phyloP scores from a whole-genome alignment of 2,113 vertebrate genomes.

The Ictalurus furcatus region DNA sequence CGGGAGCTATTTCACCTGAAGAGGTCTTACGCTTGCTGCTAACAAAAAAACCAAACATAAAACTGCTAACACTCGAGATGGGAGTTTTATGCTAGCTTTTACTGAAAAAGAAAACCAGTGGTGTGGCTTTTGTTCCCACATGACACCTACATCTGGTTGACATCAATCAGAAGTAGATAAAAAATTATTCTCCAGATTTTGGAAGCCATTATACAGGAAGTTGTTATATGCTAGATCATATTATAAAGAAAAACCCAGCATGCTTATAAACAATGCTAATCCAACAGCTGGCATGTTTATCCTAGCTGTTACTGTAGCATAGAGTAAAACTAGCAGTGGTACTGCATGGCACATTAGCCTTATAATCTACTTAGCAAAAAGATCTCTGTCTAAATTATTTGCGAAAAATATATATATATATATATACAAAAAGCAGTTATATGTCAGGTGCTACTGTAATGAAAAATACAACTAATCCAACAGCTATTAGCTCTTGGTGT shows the following conservation, averaged over 20 bases:
- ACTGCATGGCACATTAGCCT: neutral
- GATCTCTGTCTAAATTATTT: neutral
- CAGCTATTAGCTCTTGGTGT: neutral
- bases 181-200: neutral
- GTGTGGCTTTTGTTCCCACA: neutral
- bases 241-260: neutral
- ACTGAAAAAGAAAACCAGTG: neutral
- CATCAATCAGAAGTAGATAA: neutral
- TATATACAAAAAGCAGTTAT: neutral
- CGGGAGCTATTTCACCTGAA: conserved; percentile 28
- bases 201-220: neutral
- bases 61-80: neutral
- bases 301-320: neutral
- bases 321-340: neutral
- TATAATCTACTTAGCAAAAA: neutral
- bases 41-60: neutral
- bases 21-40: neutral
- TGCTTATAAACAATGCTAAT: neutral
- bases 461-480: neutral
- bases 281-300: neutral
- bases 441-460: neutral
- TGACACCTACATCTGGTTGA: neutral
- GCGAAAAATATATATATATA: neutral
- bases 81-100: conserved; percentile 1
- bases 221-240: neutral